Conservation (phyloP, 2,888 invertebrate genomes). For the Neoascia interrupta region DNA sequence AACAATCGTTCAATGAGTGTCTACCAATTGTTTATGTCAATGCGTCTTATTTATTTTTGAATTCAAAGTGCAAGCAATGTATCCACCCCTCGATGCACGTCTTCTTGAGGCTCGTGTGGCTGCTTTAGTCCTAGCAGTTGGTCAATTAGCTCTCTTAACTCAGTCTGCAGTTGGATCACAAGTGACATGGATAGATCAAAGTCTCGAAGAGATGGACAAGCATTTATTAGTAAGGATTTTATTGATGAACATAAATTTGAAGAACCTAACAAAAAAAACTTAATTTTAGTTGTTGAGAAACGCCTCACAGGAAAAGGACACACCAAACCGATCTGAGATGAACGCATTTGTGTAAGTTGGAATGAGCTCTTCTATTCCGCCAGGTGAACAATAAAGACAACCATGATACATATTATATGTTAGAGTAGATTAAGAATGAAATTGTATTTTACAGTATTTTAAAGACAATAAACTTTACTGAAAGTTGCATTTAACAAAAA, state of each 20-base stretch:
- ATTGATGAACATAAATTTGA: too few species aligned
- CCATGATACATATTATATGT: too few species aligned
- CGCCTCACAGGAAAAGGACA: constrained; percentile 69
- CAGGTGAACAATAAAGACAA: too few species aligned
- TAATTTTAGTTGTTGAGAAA: constrained; percentile 68
- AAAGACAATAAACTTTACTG: too few species aligned
- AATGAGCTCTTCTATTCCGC: too few species aligned
- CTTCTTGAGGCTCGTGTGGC: constrained; percentile 85
- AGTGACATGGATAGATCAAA: constrained; percentile 83
- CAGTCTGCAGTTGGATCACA: constrained; percentile 81
- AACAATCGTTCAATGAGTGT: too few species aligned
- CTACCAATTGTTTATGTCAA: too few species aligned
- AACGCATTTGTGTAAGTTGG: constrained; percentile 57
- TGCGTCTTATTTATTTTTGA: too few species aligned
- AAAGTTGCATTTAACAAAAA: too few species aligned
- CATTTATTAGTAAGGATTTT: constrained; percentile 83
- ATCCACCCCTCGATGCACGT: constrained; percentile 85
- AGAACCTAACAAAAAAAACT: too few species aligned
- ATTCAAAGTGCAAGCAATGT: constrained; percentile 83
- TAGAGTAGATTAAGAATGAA: too few species aligned
- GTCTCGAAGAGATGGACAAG: constrained; percentile 84
- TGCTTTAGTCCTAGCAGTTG: constrained; percentile 84
- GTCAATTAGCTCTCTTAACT: constrained; percentile 84
- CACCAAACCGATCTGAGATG: constrained; percentile 57
- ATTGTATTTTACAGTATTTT: too few species aligned